Base-by-base conservation (phyloP, 1,140 invertebrate species). In the Branchinecta lindahli region DNA sequence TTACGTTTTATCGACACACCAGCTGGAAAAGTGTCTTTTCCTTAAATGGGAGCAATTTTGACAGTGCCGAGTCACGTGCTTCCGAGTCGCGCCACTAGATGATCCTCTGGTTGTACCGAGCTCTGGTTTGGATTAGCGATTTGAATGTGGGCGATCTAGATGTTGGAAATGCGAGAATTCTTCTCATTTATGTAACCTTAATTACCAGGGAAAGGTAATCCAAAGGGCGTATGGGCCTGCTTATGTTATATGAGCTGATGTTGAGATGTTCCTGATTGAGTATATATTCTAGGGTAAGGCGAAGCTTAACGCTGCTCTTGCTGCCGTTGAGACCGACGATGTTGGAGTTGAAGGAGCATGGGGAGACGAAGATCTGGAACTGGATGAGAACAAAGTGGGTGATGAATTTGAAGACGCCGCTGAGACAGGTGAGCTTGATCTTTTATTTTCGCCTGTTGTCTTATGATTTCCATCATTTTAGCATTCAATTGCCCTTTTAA, bases 21-120 rank as follows among this genome's bases (percentile, higher is more conserved):
- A 73, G 76, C 72, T 71, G 74, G 70, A 68, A 74, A 74, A 69
- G 67, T 69, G 46, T 66, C n/a, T 70, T 45, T 18, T 45, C 70
- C 61, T 66, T 70, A 68, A 68, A 10, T 10, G 1, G 10, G 8
- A 10, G 0, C 66, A 8, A 9, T 66, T 8, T 66, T 66, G 10
- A 66, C 10, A 21, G 44, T n/a, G n/a, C n/a, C n/a, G n/a, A n/a
- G n/a, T 33, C 5, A 33, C 33, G 33, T 33, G 5, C 33, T 33
- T 33, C 33, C 33, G 33, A 33, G 33, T 33, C 33, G 5, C 33
- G 33, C 33, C 5, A 33, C 33, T 5, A 33, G 33, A 33, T 33
- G 33, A 33, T 33, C 33, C 2, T 33, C 2, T 33, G 33, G 33
- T 33, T 33, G 33, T 33, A 33, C 33, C 33, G 33, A 33, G 33